These are phyloP conservation scores for Cyprinodon tularosa DNA, from an alignment of 2,113 vertebrate genomes.

Conservation along the genomic window DNA sequence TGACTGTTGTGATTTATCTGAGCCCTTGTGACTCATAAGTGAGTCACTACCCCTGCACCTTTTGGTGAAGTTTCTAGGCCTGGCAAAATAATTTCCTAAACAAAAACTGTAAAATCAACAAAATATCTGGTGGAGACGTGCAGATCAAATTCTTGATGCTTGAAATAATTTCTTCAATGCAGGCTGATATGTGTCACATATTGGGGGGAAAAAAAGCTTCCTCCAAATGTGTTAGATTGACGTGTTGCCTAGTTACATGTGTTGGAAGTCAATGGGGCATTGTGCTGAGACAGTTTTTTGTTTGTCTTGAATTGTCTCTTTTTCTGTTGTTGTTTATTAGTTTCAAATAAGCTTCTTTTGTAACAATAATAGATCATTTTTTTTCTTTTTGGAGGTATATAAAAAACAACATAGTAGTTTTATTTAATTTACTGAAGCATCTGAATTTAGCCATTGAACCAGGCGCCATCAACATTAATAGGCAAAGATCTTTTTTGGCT, in stretches of 20 bases:
- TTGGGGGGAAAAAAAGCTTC: not conserved
- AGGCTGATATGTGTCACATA: not conserved
- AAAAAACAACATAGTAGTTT: slow-evolving; percentile 16
- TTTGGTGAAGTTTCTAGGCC: slow-evolving; percentile 26
- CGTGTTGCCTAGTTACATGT: not conserved
- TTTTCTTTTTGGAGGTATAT: not conserved
- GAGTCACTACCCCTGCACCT: slow-evolving; percentile 44
- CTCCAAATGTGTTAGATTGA: not conserved
- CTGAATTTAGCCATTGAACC: not conserved
- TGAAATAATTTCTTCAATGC: not conserved
- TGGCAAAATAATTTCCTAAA: slow-evolving; percentile 17
- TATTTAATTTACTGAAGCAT: too few species aligned
- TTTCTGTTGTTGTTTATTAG: not conserved
- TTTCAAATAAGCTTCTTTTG: not conserved
- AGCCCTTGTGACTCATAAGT: slow-evolving; percentile 42
- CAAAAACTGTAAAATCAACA: slow-evolving; percentile 1
- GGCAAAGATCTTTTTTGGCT: slow-evolving; percentile 68
- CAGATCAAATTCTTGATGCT: not conserved
- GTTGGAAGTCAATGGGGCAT: not conserved
- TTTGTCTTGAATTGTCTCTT: not conserved
- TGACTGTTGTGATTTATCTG: slow-evolving; percentile 48
- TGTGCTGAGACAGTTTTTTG: not conserved
- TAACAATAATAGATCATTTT: not conserved
- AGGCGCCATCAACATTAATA: slow-evolving; percentile 15
- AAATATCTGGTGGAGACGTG: not conserved